Base-by-base conservation (phyloP, 2,113 vertebrate species). In the Pelmatolapia mariae region DNA sequence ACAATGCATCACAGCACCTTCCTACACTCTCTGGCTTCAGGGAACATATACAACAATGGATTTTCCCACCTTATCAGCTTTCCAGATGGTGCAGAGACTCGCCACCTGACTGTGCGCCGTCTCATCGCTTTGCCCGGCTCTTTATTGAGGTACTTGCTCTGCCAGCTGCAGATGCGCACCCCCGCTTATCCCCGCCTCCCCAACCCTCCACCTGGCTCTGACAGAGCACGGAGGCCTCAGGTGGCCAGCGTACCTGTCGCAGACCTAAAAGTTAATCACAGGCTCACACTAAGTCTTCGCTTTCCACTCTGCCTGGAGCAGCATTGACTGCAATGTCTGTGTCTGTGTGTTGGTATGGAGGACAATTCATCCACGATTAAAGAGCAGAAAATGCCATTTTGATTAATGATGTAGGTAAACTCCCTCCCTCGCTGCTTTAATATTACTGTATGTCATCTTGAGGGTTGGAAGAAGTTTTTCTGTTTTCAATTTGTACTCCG, bases 31-130 rank as follows among this genome's bases (percentile, higher is more conserved):
- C 29, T 47, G 59, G 47, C 26, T 33, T 52, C 10, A 3, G 73
- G 73, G 45, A 78, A 4, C 26, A 33, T 8, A 78, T 33, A 33
- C 45, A 78, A 19, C 81, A 12, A 10, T 53, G 73, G 13, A 79
- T 84, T 89, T 85, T 83, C 12, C 79, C 54, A 89, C 13, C 86
- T 84, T 87, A 90, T 90, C 86, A 68, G 59, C 81, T 73, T 86
- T 78, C 66, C 85, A 88, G 57, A 87, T 80, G 83, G 63, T 33
- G 80, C 80, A n/a, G 61, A 11, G 4, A 53, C 80, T 83, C 4
- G 2, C 63, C 53, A 63, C 54, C 82, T 78, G 13, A 66, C 31
- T 80, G 71, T 43, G 54, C 76, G 9, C 83, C 2, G 24, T 80
- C 80, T 86, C n/a, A 31, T 24, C 3, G 24, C 71, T 50, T 45